Evolutionary conservation across 2,113 vertebrate genomes (phyloP).

Genomic region (Stigmatopora argus): DNA sequence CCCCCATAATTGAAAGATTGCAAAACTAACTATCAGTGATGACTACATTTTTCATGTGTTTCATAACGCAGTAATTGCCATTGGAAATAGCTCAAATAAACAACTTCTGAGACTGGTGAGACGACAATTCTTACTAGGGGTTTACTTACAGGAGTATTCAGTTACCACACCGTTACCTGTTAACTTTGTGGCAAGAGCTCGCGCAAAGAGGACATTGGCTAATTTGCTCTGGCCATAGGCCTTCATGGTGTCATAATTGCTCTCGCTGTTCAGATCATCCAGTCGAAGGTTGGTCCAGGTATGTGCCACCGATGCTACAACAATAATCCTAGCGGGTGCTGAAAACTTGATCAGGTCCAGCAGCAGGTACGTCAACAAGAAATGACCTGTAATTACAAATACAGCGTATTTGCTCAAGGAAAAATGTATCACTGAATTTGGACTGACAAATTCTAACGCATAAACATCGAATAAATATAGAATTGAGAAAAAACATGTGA

Average conservation of each 20-base stretch:
- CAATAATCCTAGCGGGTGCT: constrained; percentile 63
- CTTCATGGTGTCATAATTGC: constrained; percentile 65
- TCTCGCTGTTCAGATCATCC: constrained; percentile 75
- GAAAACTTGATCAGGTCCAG: constrained; percentile 72
- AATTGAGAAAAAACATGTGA: no score
- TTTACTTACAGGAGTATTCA: background rate
- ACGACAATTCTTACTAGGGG: no score
- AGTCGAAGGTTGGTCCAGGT: constrained; percentile 67
- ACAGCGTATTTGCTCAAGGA: background rate
- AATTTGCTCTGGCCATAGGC: constrained; percentile 78
- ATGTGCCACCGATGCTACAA: constrained; percentile 72
- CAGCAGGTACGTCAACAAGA: constrained; percentile 70
- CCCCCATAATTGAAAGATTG: no score
- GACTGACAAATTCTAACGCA: background rate
- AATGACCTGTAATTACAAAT: constrained; percentile 60
- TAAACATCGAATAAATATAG: background rate
- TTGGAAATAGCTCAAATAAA: no score
- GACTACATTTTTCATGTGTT: no score
- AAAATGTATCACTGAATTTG: background rate
- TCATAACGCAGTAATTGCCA: no score
- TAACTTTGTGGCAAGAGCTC: constrained; percentile 60
- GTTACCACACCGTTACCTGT: constrained; percentile 44
- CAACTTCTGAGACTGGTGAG: no score
- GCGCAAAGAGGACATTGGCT: constrained; percentile 71
- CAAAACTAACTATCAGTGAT: no score